Base-by-base conservation (phyloP, 2,888 invertebrate species). In the Athrips mouffetella region DNA sequence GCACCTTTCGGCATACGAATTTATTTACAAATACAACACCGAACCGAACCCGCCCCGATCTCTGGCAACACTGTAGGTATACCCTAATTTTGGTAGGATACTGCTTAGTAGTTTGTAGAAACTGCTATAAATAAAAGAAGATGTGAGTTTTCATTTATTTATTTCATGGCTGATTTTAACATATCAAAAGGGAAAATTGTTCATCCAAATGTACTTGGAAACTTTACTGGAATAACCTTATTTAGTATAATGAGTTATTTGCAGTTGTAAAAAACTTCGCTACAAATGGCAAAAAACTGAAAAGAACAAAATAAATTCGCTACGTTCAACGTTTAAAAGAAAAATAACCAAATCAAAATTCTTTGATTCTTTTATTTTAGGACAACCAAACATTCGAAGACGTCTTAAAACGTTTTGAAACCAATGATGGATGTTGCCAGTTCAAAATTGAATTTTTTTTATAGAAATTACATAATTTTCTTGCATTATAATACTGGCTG, bases 141-240 rank as follows among this genome's bases (percentile, higher is more conserved):
- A 51, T 51, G 49, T 48, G 50, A 50, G 48, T 52, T 51, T 52
- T 55, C 51, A 51, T 54, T 54, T 55, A 41, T 54, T 60, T 51
- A 51, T 62, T 58, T 53, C 50, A 51, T 54, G 25, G 58, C 59
- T 59, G 57, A 63, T 60, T 62, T 55, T 45, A 47, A 49, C 52
- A 53, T 57, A 55, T 54, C 51, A 63, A 60, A 60, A 55, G 45
- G 52, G 51, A 53, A 53, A 54, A 42, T 52, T 51, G 25, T 35
- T 46, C 45, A 44, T 49, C 33, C 40, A 51, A 11, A 30, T 11
- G 23, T 40, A 40, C 30, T 31, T 11, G 16, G 8, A 20, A 13
- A 16, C 6, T 35, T 27, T 15, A 45, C 16, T 45, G 45, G 20
- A 45, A 45, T 45, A 35, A 35, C 5, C 44, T 44, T 31, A 44